Base-by-base conservation (phyloP, 2,797 vertebrate species). In the Tragopan temminckii region DNA sequence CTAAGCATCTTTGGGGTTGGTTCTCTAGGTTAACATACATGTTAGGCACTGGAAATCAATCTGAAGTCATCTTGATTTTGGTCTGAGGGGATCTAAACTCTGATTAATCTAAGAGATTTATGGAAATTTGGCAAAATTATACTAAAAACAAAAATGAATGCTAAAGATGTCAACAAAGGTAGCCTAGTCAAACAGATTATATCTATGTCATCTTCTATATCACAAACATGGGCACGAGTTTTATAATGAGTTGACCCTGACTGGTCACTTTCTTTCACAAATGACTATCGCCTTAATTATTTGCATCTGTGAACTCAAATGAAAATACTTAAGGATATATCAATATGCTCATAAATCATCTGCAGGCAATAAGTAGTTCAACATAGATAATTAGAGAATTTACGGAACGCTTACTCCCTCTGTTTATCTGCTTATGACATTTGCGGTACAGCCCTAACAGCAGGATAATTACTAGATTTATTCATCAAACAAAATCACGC, bases 391-490 rank as follows among this genome's bases (percentile, higher is more conserved):
- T 99, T 98, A 98, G 98, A 98, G 98, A 98, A 98, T 99, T 99
- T 99, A 99, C 97, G 97, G 98, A 98, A 98, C 98, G 97, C 97
- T 99, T 98, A 98, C 98, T 98, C 98, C 98, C 98, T 98, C 98
- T 99, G 98, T 99, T 99, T 99, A 99, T 99, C 98, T 99, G 98
- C 98, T 98, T 98, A 97, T 99, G 99, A 99, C 99, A 99, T 99
- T 99, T 99, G 98, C 96, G 96, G 98, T 98, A 96, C 97, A 97
- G 98, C 98, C 98, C 98, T 98, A 98, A 98, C 98, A 98, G 98
- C 98, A 98, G 97, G 98, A 98, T 99, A 99, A 99, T 99, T 99
- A 99, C 98, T 98, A 98, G 98, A 99, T 98, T 99, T 99, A 99
- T 99, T 99, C 98, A 99, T 98, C 98, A 99, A 99, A 99, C 98